These are phyloP conservation scores for Aphelenchoides bicaudatus DNA, from an alignment of 2,888 invertebrate species.

Conservation along the genomic window DNA sequence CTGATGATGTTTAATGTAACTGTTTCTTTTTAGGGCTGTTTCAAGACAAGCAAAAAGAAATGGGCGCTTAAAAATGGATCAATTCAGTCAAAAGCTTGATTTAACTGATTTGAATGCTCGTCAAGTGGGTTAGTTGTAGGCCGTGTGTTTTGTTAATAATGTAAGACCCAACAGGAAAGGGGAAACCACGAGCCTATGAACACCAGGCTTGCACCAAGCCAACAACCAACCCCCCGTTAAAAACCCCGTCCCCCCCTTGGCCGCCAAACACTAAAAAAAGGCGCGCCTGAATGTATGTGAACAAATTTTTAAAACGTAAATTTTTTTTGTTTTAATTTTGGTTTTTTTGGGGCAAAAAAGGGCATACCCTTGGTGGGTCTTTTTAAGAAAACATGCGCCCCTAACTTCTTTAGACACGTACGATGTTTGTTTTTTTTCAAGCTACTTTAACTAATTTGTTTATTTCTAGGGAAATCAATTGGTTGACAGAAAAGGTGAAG, in stretches of 20 bases:
- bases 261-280: too few species aligned
- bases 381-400: neutral
- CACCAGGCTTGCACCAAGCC: too few species aligned
- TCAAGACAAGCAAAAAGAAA: conserved; percentile 49
- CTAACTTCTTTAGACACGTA: neutral
- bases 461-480: conserved; percentile 42
- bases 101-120: conserved; percentile 46
- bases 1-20: neutral
- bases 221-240: too few species aligned
- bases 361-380: too few species aligned
- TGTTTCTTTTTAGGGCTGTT: conserved; percentile 35
- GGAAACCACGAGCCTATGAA: too few species aligned
- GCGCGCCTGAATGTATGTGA: too few species aligned
- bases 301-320: too few species aligned
- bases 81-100: conserved; percentile 52
- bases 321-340: too few species aligned
- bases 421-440: conserved; percentile 2
- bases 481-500: conserved; percentile 49
- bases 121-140: conserved; percentile 37
- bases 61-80: conserved; percentile 45
- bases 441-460: neutral
- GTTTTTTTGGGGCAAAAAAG: too few species aligned
- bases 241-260: too few species aligned
- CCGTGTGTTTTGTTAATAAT: too few species aligned
- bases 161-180: too few species aligned